These are phyloP conservation scores for Protobothrops flavoviridis DNA, from an alignment of 2,113 vertebrate species.

Conservation along the genomic window DNA sequence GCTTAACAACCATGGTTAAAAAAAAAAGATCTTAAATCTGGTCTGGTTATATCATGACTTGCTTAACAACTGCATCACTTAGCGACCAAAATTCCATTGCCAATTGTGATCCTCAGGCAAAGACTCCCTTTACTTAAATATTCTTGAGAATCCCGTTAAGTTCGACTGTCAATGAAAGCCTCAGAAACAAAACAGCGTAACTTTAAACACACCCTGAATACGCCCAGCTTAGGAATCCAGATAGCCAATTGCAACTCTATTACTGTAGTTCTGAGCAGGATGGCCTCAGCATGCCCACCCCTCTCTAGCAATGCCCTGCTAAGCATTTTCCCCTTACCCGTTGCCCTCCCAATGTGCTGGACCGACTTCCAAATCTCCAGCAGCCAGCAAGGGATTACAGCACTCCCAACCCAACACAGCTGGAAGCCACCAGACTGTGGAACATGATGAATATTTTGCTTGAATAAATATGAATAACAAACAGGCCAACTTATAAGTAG, in stretches of 20 bases:
- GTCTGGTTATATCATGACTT: neutral
- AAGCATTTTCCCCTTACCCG: neutral
- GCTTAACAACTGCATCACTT: neutral
- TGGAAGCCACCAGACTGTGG: neutral
- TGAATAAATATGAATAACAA: neutral
- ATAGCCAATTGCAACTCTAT: neutral
- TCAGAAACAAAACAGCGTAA: neutral
- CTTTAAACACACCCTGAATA: neutral
- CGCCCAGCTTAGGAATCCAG: neutral
- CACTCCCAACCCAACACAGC: neutral
- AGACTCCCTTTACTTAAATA: neutral
- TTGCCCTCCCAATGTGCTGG: neutral
- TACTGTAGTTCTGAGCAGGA: neutral
- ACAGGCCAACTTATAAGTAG: no score
- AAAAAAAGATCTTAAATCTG: neutral
- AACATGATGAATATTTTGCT: neutral
- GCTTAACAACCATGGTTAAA: no score
- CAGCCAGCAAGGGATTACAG: neutral
- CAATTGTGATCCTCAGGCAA: neutral
- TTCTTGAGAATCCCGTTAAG: neutral
- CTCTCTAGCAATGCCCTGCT: neutral
- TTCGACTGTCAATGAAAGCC: neutral
- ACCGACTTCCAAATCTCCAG: neutral
- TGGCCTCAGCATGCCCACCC: neutral
- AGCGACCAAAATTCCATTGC: neutral